phyloP scores from a whole-genome alignment of 2,888 invertebrate genomes.

The Stramonita haemastoma region DNA sequence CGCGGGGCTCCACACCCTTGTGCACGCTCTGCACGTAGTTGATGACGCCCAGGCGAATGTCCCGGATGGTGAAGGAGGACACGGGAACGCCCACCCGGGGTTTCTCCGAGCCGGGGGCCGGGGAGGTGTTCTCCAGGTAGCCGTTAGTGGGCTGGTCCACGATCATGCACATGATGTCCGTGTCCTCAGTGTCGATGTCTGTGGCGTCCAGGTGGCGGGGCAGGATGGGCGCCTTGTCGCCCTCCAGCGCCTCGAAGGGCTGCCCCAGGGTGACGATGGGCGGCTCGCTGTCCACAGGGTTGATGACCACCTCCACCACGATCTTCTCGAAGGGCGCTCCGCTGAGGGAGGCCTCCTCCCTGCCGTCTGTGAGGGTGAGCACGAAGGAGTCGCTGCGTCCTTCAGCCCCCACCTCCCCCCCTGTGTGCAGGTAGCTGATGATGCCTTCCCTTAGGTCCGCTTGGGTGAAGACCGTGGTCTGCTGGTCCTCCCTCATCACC shows the following conservation, averaged over 20 bases:
- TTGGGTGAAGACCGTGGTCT: slow-evolving; percentile 71
- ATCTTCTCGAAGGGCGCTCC: slow-evolving; percentile 66
- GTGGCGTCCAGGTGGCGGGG: slow-evolving; percentile 66
- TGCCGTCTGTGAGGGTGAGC: slow-evolving; percentile 69
- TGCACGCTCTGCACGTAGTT: slow-evolving; percentile 77
- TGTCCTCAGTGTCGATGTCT: slow-evolving; percentile 73
- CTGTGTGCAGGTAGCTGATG: slow-evolving; percentile 72
- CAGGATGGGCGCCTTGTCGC: slow-evolving; percentile 66
- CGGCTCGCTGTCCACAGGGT: slow-evolving; percentile 73
- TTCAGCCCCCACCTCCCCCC: slow-evolving; percentile 71
- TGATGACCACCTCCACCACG: slow-evolving; percentile 66
- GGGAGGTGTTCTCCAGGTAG: slow-evolving; percentile 74
- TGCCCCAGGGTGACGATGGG: slow-evolving; percentile 68
- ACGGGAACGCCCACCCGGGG: slow-evolving; percentile 70
- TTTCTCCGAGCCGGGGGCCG: slow-evolving; percentile 73
- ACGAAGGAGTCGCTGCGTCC: slow-evolving; percentile 68
- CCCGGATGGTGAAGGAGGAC: slow-evolving; percentile 72
- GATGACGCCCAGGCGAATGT: slow-evolving; percentile 68
- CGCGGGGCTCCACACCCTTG: slow-evolving; percentile 73
- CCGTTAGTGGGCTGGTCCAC: slow-evolving; percentile 72
- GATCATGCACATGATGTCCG: slow-evolving; percentile 72
- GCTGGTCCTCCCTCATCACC: slow-evolving; percentile 61
- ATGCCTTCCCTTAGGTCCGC: slow-evolving; percentile 64
- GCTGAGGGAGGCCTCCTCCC: slow-evolving; percentile 63
- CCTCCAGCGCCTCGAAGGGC: slow-evolving; percentile 70